These are phyloP conservation scores for Drosophila buzzatii DNA, from an alignment of 2,888 invertebrate species.

Conservation along the genomic window DNA sequence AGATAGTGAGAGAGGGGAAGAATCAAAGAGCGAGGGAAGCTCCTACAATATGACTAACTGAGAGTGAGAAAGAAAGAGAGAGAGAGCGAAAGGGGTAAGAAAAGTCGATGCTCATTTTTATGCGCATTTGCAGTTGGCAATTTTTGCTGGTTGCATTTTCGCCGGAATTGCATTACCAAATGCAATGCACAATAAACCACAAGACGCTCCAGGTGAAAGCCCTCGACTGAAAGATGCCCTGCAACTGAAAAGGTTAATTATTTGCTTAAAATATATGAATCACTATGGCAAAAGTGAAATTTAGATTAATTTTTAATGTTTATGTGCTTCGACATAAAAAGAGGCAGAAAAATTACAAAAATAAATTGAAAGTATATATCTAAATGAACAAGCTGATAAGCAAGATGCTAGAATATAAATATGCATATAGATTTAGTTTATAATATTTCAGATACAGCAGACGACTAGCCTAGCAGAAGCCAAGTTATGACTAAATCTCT, in stretches of 20 bases:
- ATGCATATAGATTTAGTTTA: background rate
- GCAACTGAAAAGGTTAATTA: background rate
- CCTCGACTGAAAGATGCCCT: conserved; percentile 8
- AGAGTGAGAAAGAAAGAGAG: background rate
- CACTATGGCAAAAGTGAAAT: background rate
- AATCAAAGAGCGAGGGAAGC: background rate
- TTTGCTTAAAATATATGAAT: background rate
- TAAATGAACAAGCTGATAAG: background rate
- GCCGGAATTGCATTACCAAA: conserved; percentile 40
- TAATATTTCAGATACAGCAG: background rate
- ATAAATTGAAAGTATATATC: no score
- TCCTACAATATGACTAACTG: background rate
- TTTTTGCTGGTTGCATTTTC: conserved; percentile 37
- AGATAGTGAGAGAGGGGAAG: background rate
- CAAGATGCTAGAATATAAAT: background rate
- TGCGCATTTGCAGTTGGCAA: conserved; percentile 51
- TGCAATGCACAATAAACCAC: conserved; percentile 16
- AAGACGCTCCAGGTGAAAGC: background rate
- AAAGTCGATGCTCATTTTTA: conserved; percentile 50
- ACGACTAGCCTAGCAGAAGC: background rate
- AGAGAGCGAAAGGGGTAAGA: conserved; percentile 4
- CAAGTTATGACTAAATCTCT: background rate
- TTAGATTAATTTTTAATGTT: background rate
- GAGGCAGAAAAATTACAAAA: background rate
- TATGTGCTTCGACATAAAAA: background rate